These are phyloP conservation scores for Orius laevigatus DNA, from an alignment of 1,140 invertebrate genomes.

Conservation along the genomic window DNA sequence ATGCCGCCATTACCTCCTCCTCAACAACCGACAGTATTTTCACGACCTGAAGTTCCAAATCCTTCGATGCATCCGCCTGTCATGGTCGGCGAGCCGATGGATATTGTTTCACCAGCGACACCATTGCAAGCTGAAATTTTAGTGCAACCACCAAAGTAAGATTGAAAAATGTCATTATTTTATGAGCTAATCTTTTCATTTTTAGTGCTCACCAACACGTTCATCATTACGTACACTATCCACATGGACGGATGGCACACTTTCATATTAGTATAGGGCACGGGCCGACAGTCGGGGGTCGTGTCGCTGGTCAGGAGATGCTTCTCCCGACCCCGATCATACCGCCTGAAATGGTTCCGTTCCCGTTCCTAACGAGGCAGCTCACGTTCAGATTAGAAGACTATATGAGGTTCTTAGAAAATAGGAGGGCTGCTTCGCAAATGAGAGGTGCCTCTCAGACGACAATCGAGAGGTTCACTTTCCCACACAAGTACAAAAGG, in stretches of 20 bases:
- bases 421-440: conserved; percentile 34
- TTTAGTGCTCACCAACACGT: conserved; percentile 33
- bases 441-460: conserved; percentile 52
- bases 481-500: conserved; percentile 71
- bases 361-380: conserved; percentile 34
- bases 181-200: conserved; percentile 14
- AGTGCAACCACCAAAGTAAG: conserved; percentile 18
- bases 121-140: conserved; percentile 24
- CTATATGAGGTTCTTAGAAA: conserved; percentile 37
- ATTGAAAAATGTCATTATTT: conserved; percentile 2
- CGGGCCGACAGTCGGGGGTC: conserved; percentile 21
- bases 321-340: conserved; percentile 28
- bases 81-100: conserved; percentile 15
- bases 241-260: conserved; percentile 33
- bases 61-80: conserved; percentile 23
- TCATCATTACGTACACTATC: conserved; percentile 48
- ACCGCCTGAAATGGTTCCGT: conserved; percentile 35
- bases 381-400: conserved; percentile 29
- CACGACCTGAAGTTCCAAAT: conserved; percentile 30
- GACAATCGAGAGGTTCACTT: conserved; percentile 67
- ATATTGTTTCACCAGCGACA: conserved; percentile 5
- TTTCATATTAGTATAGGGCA: conserved; percentile 35
- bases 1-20: conserved; percentile 19
- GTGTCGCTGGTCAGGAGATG: conserved; percentile 20
- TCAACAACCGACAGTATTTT: conserved; percentile 30